Base-by-base conservation (phyloP, 1,140 invertebrate species). In the Drosophila seguyi region DNA sequence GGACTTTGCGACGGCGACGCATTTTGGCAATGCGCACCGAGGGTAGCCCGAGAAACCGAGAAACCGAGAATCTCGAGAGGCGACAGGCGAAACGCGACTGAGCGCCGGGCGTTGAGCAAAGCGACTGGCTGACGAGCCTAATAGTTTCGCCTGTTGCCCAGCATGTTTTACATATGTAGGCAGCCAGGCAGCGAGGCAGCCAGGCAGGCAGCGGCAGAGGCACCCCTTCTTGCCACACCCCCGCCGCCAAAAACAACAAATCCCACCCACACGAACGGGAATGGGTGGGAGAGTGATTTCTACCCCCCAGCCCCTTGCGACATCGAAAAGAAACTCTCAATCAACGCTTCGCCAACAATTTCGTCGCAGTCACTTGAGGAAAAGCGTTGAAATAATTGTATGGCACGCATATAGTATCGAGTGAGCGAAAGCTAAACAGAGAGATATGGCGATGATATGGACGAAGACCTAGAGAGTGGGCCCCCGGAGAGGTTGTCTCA, bases 291-390 rank as follows among this genome's bases (percentile, higher is more conserved):
- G 29, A 45, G 58, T 39, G 57, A 45, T 25, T 53, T 34, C 59
- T 63, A 58, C 7, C 5, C 4, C 44, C 25, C 25, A 3, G 7
- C 20, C 29, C 48, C 61, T 56, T 71, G 41, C 55, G 39, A 79
- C 57, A 73, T 67, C 55, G 90, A 85, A 79, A 88, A 88, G 85
- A 88, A 85, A 88, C 85, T 90, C 85, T 90, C 85, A 88, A 88
- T 88, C 85, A 88, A 84, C 77, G 86, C 84, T 65, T 65, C 62
- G 78, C 81, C 62, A 88, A 74, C 73, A 79, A 85, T 76, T 84
- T 84, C 65, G 81, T 79, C 81, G 81, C 81, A 82, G 80, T 79
- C 81, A 84, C 72, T 85, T 80, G 73, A 85, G 81, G 76, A 84
- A 79, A 82, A 84, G 73, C 72, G 63, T 53, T 57, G 53, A 81